Evolutionary conservation across 2,113 vertebrate genomes (phyloP).

Genomic region (Xiphorhynchus elegans): DNA sequence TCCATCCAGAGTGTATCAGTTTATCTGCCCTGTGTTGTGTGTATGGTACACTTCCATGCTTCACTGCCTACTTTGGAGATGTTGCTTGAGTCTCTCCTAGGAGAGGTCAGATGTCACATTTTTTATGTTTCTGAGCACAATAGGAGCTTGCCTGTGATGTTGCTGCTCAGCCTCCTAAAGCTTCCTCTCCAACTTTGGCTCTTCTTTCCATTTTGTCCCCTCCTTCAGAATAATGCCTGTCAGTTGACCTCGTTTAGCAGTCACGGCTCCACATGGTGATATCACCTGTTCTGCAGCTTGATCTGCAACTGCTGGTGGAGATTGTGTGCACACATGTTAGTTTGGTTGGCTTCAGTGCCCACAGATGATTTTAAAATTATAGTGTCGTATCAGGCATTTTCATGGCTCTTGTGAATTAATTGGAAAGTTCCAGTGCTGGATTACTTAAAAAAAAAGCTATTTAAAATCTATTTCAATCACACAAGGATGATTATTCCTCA

Average conservation of each 20-base stretch:
- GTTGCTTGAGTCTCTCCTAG: background rate
- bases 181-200: background rate
- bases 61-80: background rate
- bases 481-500: background rate
- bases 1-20: background rate
- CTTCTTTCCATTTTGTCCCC: background rate
- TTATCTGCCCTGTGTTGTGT: background rate
- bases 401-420: rapidly evolving
- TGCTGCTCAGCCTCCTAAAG: constrained; percentile 10
- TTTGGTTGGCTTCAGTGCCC: background rate
- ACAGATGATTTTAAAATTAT: background rate
- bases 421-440: background rate
- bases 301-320: background rate
- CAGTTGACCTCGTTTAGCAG: constrained; percentile 41
- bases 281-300: constrained; percentile 44
- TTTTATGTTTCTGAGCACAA: constrained; percentile 11
- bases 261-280: constrained; percentile 8
- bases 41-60: background rate
- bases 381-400: background rate
- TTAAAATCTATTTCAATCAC: background rate
- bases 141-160: background rate
- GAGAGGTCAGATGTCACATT: constrained; percentile 45
- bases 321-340: background rate
- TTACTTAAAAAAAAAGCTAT: background rate
- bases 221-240: constrained; percentile 1